phyloP scores from a whole-genome alignment of 2,113 vertebrate species.

The Oryzias curvinotus region DNA sequence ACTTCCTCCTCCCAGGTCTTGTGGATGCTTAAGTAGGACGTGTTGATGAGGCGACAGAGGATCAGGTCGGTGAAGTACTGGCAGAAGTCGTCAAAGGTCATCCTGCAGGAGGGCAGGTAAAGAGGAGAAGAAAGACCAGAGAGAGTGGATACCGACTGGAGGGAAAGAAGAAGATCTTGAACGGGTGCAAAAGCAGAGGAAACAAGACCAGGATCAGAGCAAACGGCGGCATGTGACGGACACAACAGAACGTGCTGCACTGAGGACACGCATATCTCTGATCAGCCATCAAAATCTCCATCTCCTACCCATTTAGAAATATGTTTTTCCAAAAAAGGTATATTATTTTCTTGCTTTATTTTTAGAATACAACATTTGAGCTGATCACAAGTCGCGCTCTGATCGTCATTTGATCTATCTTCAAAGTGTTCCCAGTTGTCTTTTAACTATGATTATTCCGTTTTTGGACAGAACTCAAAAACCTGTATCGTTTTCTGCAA shows the following conservation, averaged over 20 bases:
- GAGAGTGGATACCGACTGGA: constrained; percentile 39
- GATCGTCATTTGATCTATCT: no score
- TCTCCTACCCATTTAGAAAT: neutral
- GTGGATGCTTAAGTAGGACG: constrained; percentile 95
- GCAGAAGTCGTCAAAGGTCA: constrained; percentile 95
- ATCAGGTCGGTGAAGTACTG: constrained; percentile 94
- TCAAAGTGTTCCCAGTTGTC: no score
- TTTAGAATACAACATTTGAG: no score
- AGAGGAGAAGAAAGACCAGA: constrained; percentile 34
- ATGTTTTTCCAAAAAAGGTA: no score
- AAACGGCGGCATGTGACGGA: constrained; percentile 26
- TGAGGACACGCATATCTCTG: neutral
- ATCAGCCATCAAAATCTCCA: neutral
- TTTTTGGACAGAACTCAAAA: no score
- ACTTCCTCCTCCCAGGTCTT: constrained; percentile 98
- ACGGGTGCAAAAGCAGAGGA: constrained; percentile 44
- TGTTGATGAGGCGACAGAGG: constrained; percentile 95
- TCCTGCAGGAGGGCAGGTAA: constrained; percentile 77
- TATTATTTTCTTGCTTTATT: no score
- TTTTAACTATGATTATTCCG: no score
- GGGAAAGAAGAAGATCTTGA: constrained; percentile 47
- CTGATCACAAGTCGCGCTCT: no score
- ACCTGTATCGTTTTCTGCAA: no score
- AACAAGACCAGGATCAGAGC: constrained; percentile 49
- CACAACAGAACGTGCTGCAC: neutral